Evolutionary conservation across 2,797 vertebrate species (phyloP).

Genomic region (Leptoclinus maculatus): DNA sequence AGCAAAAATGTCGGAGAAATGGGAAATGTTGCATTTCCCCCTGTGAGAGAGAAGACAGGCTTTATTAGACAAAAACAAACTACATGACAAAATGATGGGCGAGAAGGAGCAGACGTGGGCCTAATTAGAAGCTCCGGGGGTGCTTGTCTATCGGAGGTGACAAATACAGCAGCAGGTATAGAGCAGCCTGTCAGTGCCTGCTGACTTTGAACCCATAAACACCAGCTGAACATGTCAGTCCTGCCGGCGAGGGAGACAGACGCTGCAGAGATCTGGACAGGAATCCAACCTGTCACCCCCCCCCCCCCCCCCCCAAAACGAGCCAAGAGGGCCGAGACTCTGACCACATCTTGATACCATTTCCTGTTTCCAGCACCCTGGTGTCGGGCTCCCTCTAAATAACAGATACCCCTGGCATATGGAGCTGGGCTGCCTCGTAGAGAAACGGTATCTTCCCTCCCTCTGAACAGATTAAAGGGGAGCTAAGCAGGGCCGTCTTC

Average conservation of each 20-base stretch:
- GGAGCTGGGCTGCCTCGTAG: conserved; percentile 36
- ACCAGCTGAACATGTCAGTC: conserved; percentile 64
- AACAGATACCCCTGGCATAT: conserved; percentile 65
- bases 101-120: conserved; percentile 26
- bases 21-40: conserved; percentile 99
- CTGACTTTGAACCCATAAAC: conserved; percentile 60
- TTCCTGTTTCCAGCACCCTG: conserved; percentile 69
- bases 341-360: conserved; percentile 74
- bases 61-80: conserved; percentile 63
- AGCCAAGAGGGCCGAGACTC: conserved; percentile 37
- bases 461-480: conserved; percentile 76
- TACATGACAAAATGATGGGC: conserved; percentile 41
- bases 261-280: conserved; percentile 32
- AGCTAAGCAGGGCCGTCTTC: conserved; percentile 55
- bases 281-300: conserved; percentile 49
- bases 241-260: conserved; percentile 36
- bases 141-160: conserved; percentile 49
- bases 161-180: conserved; percentile 63
- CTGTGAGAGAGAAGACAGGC: conserved; percentile 81
- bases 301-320: conserved; percentile 9
- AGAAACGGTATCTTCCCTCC: conserved; percentile 66
- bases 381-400: conserved; percentile 69
- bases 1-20: conserved; percentile 99
- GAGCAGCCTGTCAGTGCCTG: conserved; percentile 53
- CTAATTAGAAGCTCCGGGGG: conserved; percentile 52